Evolutionary conservation across 2,888 invertebrate genomes (phyloP), one percentile per base, ranked within the genome.

Genomic region (Trileptium ribeirensis): DNA sequence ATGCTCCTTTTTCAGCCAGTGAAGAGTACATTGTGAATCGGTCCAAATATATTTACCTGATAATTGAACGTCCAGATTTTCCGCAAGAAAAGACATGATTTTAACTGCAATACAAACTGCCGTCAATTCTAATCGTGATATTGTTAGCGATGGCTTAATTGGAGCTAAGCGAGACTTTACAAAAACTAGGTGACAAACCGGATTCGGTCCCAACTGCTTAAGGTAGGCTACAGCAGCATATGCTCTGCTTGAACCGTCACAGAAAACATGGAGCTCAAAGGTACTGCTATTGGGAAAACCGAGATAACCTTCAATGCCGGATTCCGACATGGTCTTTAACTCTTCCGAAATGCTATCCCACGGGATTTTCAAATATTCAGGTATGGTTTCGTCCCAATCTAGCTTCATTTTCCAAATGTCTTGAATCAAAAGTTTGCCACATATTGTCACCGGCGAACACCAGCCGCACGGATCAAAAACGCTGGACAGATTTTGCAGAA

Each of bases 41-140:
- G 19, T 15, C 70, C 70, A 70, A 19, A 70, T n/a, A 31, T 15
- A 19, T 36, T 70, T 70, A 15, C n/a, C 19, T 19, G 19, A 8
- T 8, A 70, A 8, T 8, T 8, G 31, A 15, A 70, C 8, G 15
- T 36, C n/a, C 31, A 70, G 15, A 8, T 70, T 8, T 19, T 70
- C 8, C 15, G 36, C 8, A 8, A 70, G 8, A 70, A 70, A 70
- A 8, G 3, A 19, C 8, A 70, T 29, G 19, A 29, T 8, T 19
- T n/a, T 8, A 29, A 31, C 33, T 15, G 8, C 70, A 31, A 70
- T 70, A 29, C 3, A 31, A 70, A 70, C 19, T 8, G 36, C 70
- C 70, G n/a, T 70, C 8, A 70, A n/a, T 70, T 70, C 70, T 78
- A 39, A 86, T 19, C 70, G 70, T 8, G 70, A n/a, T 70, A 70